Evolutionary conservation across 2,888 invertebrate genomes (phyloP), one percentile per base, ranked within the genome.

Genomic region (Cistogaster globosa): DNA sequence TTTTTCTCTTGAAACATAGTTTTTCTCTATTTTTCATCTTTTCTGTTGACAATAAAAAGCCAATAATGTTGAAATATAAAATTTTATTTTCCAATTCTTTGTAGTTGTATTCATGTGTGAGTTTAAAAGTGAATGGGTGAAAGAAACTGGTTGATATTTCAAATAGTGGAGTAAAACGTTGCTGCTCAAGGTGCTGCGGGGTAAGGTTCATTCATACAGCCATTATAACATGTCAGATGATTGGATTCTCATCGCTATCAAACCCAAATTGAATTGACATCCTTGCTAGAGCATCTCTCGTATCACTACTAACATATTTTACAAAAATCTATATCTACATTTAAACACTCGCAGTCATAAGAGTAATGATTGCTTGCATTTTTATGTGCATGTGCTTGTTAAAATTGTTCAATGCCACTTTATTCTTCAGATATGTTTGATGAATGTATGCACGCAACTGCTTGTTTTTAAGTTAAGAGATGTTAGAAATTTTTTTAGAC

Each of bases 1-100:
- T 53, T 8, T 32, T 32, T n/a, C 6, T 8, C 6, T 48, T 32
- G 55, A 9, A 32, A 36, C 4, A 36, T 20, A 12, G 16, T 53
- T 45, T 53, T 65, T 38, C 57, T 32, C 26, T 20, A 3, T 22
- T 63, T 51, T 71, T 75, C 22, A 42, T 38, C 36, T 65, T 12
- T 58, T 65, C 11, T 79, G 36, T 76, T 60, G 57, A 65, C 79
- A 79, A 75, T 76, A 67, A 75, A 58, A 71, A 75, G 75, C 71
- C 71, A 84, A 84, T 84, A 69, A 79, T 79, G 75, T 75, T 79
- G 71, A 76, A 84, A 76, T 76, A 75, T 62, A 74, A 53, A 60
- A 53, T 69, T 72, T 67, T 8, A 22, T 1, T 58, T 32, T 32
- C n/a, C 20, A 5, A 12, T 53, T 42, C n/a, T 57, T 36, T 20